Percentiles rank a stretch among this genome's conserved stretches.
phyloP scores from a whole-genome alignment of 2,888 invertebrate species.

The Andrena hattorfiana region DNA sequence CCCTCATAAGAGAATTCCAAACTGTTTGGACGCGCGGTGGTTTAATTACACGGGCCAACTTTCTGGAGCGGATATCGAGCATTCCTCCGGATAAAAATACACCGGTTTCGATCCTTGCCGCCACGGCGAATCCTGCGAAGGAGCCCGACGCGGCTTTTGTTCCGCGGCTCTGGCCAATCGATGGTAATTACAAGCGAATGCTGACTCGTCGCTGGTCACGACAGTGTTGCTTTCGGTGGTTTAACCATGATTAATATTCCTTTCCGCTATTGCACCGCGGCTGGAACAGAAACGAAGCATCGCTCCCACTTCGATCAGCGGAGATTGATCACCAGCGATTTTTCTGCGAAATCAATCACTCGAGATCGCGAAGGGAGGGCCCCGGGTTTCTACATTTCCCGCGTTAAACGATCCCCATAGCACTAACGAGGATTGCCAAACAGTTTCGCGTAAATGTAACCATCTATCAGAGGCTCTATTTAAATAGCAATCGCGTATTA shows the following conservation, averaged over 20 bases:
- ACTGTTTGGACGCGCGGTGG: conserved; percentile 2
- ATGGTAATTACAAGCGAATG: conserved; percentile 29
- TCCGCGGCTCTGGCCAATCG: conserved; percentile 14
- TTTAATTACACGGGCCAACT: conserved; percentile 21
- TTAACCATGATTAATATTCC: conserved; percentile 66
- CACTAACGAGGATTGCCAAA: no score
- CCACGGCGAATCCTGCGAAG: background rate
- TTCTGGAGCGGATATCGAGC: conserved; percentile 13
- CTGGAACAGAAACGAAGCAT: conserved; percentile 38
- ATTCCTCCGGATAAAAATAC: background rate
- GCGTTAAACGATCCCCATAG: background rate
- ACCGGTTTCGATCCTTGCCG: background rate
- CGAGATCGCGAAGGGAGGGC: background rate
- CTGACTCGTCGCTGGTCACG: conserved; percentile 28
- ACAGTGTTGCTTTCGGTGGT: conserved; percentile 27
- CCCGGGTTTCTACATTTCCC: background rate
- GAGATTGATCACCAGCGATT: conserved; percentile 61
- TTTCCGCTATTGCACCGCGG: conserved; percentile 33
- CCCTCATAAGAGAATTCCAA: background rate
- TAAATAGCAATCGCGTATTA: background rate
- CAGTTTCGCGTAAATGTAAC: no score
- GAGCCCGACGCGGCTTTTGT: background rate
- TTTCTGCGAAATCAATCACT: conserved; percentile 51
- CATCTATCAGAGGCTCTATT: no score
- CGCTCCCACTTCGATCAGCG: conserved; percentile 37